Conservation (phyloP, 2,888 invertebrate genomes). For the Caenorhabditis sinica region DNA sequence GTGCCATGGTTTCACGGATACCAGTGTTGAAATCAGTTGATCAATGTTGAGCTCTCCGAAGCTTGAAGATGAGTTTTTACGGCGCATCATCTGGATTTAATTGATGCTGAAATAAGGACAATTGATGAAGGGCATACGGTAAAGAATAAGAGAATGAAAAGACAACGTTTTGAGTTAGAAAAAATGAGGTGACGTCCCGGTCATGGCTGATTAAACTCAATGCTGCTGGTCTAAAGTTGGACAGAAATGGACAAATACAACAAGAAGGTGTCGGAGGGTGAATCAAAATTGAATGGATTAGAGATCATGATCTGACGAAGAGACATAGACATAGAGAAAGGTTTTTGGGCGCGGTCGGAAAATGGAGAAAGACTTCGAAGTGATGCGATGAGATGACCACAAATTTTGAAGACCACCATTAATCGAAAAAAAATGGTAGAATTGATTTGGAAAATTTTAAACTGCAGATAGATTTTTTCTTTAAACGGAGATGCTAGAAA, state of each 20-base stretch:
- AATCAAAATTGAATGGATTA: constrained; percentile 51
- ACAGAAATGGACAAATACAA: constrained; percentile 36
- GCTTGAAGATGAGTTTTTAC: constrained; percentile 77
- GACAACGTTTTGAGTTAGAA: not conserved
- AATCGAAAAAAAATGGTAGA: not conserved
- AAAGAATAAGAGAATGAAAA: not conserved
- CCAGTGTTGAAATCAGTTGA: constrained; percentile 78
- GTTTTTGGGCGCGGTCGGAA: constrained; percentile 55
- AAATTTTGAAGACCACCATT: constrained; percentile 17
- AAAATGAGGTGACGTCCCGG: constrained; percentile 19
- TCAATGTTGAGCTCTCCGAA: constrained; percentile 81
- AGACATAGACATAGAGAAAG: constrained; percentile 36
- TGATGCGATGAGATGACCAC: constrained; percentile 23
- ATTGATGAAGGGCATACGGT: not conserved
- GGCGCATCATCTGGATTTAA: constrained; percentile 74
- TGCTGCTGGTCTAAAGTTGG: constrained; percentile 38
- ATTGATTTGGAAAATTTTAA: constrained; percentile 11
- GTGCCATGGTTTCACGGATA: constrained; percentile 80
- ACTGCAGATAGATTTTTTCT: constrained; percentile 6
- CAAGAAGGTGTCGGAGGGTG: constrained; percentile 39
- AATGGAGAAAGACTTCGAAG: constrained; percentile 3
- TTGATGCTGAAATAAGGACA: not conserved
- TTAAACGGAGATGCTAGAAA: not conserved
- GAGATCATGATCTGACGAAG: constrained; percentile 22
- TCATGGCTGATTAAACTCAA: constrained; percentile 61